These are phyloP conservation scores for Drosophila obscura DNA, from an alignment of 1,140 invertebrate genomes.

Conservation along the genomic window DNA sequence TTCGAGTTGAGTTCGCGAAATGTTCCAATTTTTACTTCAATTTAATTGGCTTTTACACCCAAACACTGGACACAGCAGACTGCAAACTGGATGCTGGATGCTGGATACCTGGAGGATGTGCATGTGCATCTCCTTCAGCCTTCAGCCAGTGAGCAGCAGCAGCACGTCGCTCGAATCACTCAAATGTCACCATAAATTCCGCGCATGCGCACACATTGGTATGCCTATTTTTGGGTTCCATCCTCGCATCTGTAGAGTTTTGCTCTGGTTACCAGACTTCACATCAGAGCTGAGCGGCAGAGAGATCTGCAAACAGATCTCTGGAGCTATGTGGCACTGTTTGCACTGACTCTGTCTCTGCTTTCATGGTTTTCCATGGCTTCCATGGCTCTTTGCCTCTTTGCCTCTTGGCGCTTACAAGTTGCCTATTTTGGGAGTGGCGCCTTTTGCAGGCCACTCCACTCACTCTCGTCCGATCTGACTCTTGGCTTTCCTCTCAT, in stretches of 20 bases:
- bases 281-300: background rate
- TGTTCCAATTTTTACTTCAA: conserved; percentile 74
- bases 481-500: conserved; percentile 47
- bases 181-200: conserved; percentile 83
- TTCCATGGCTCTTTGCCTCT: conserved; percentile 14
- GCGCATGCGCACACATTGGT: conserved; percentile 81
- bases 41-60: conserved; percentile 81
- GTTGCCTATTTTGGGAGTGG: conserved; percentile 81
- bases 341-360: conserved; percentile 45
- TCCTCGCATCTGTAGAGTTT: conserved; percentile 13
- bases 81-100: background rate
- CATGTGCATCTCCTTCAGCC: conserved; percentile 12
- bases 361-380: conserved; percentile 36
- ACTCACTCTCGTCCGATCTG: background rate
- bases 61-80: conserved; percentile 1
- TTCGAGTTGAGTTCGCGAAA: conserved; percentile 35
- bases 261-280: conserved; percentile 49
- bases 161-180: conserved; percentile 79
- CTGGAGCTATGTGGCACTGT: conserved; percentile 16
- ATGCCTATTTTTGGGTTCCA: conserved; percentile 76
- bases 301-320: conserved; percentile 3
- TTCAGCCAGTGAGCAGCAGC: conserved; percentile 30
- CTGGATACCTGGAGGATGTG: background rate
- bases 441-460: conserved; percentile 52
- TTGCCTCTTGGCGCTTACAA: conserved; percentile 68